Base-by-base conservation (phyloP, 2,888 invertebrate genomes). In the Timema podura region DNA sequence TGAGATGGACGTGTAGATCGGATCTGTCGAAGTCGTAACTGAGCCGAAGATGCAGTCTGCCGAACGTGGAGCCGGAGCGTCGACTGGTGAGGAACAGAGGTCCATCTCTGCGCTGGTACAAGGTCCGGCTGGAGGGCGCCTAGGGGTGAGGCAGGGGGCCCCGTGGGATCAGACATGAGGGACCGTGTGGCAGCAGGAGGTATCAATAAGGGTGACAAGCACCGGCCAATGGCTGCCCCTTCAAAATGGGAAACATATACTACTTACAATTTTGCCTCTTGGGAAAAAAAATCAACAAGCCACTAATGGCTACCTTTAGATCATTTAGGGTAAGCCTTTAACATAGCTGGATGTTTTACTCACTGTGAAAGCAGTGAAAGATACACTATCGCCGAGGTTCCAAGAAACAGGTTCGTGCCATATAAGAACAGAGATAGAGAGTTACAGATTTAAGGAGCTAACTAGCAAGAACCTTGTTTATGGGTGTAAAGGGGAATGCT, bases 1-100 rank as follows among this genome's bases (percentile, higher is more conserved):
- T 95, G 75, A 95, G 84, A 82, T 95, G 94, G n/a, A 95, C 91
- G 75, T 93, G 90, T 75, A 96, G 85, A 81, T 96, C 95, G 15
- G 94, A 95, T 74, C 92, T 86, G 80, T 95, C 91, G 78, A 94
- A 94, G 82, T 95, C 95, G 78, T 95, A 96, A 77, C 91, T 93
- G 70, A 95, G 84, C 69, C 93, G 85, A 76, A 95, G 86, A 79
- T 95, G 95, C 74, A 96, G 85, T 72, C 93, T 86, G 49, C 95
- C 95, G 64, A 93, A 85, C 51, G 87, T 88, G 6, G 89, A 89
- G 8, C 90, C 90, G 30, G 83, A 83, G 69, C 85, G 84, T n/a
- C 81, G 82, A 74, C 85, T 82, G 69, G 88, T 88, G 76, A 92
- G 85, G 78, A 93, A 89, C 64, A 94, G 82, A 0, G 93, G 91